Evolutionary conservation across 2,797 vertebrate species (phyloP), one percentile per base, ranked within the genome.

Genomic region (Rhabdophis nuchalis): DNA sequence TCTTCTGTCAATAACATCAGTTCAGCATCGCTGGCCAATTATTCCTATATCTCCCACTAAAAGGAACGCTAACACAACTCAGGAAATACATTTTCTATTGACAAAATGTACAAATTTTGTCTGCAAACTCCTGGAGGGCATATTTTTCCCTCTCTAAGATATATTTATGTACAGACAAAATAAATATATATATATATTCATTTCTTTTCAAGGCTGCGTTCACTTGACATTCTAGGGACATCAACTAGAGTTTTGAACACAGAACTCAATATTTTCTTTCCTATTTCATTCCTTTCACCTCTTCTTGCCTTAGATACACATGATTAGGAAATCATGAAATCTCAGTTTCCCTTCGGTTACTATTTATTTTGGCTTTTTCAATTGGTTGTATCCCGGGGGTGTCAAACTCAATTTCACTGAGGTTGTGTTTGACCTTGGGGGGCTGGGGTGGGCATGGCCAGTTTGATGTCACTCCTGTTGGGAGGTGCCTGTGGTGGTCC

Each of bases 1-100:
- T 82, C 23, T 93, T 93, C 87, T 89, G 11, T 46, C 58, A 95
- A 95, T 87, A 95, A 86, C 16, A 92, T 90, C 91, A 77, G 91
- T 20, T 86, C 89, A 64, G 85, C 93, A 93, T 92, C 85, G 2
- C 18, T 92, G 95, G 52, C 86, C 94, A 94, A 53, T 87, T 94
- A 93, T 58, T 94, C 91, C 92, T 53, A 36, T 87, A 12, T 27
- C 18, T 18, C 3, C 87, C 8, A 95, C 10, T 94, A 90, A 0
- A 5, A 11, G n/a, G 1, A 52, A 16, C 0, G 13, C 32, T 86
- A 86, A 68, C 82, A 89, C 87, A 91, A 91, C 53, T n/a, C 89
- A 87, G 91, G 93, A 93, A 93, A 93, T 50, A 0, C 2, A 27
- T 0, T 87, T 1, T 27, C 13, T 0, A 2, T 10, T 87, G 85